Base-by-base conservation (phyloP, 1,140 invertebrate species). In the Conus ventricosus region DNA sequence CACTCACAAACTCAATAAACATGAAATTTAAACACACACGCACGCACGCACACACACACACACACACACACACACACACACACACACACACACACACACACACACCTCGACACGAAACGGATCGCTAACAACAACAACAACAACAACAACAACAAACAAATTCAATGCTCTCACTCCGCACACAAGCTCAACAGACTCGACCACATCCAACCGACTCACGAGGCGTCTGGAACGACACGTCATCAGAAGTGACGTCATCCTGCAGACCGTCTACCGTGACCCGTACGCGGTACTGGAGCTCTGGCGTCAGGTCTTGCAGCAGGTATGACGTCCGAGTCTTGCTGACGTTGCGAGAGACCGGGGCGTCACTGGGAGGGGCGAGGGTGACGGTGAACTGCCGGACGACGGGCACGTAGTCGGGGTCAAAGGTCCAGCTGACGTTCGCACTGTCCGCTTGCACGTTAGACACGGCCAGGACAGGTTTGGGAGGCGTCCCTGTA, bases 401-500 rank as follows among this genome's bases (percentile, higher is more conserved):
- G 84, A 86, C 4, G 84, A 86, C 84, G 27, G 27, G 8, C 4
- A 25, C n/a, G 63, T 76, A 76, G 20, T 53, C 13, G 4, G 27
- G 8, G 67, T 75, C 39, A 54, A 86, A 71, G 25, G 84, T 53
- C 84, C 84, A 86, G 71, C 4, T 25, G n/a, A 86, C 17, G 20
- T 7, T 75, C 39, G 67, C 84, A 27, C 7, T 75, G 63, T n/a
- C 39, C 2, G 67, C 6, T 25, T 54, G 6, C 11, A 75, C 67
- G 7, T 23, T 11, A 4, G 84, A 5, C 51, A 53, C 67, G 7
- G 7, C 5, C 11, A 86, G n/a, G 5, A 2, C 17, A 8, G 84
- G 84, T 7, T n/a, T 20, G 63, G 84, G 84, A 6, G 67, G n/a
- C 17, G 84, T 86, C 60, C 84, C 84, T 86, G 51, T 84, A 25